phyloP scores from a whole-genome alignment of 2,888 invertebrate species.

The Tetranychus truncatus region DNA sequence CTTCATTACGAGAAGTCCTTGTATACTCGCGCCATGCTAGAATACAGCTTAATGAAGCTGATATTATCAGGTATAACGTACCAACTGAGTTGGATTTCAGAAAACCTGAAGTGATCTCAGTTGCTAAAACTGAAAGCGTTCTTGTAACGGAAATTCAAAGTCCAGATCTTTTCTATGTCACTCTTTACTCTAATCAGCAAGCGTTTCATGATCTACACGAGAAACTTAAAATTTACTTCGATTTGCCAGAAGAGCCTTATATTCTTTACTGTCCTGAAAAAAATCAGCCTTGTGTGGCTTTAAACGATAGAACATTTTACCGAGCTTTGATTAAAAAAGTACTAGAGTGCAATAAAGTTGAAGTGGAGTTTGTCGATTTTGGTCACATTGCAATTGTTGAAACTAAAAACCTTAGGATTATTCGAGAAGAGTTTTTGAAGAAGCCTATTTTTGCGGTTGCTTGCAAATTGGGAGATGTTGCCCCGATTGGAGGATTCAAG shows the following conservation, averaged over 20 bases:
- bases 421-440: neutral
- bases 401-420: neutral
- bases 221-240: neutral
- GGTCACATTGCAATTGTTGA: conserved; percentile 2
- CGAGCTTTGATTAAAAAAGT: neutral
- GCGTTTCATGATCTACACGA: neutral
- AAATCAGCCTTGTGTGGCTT: neutral
- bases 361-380: conserved; percentile 12
- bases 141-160: neutral
- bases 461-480: conserved; percentile 8
- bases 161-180: conserved; percentile 4
- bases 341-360: neutral
- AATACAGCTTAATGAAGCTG: too few species aligned
- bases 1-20: too few species aligned
- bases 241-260: neutral
- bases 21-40: too few species aligned
- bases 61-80: too few species aligned
- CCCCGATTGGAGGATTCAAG: conserved; percentile 4
- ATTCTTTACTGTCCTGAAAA: neutral
- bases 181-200: neutral
- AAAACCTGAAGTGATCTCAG: neutral
- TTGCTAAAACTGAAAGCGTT: neutral
- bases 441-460: neutral
- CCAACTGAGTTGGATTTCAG: neutral
- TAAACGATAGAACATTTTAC: neutral